phyloP scores from a whole-genome alignment of 2,113 vertebrate genomes.

The Butorides virescens region DNA sequence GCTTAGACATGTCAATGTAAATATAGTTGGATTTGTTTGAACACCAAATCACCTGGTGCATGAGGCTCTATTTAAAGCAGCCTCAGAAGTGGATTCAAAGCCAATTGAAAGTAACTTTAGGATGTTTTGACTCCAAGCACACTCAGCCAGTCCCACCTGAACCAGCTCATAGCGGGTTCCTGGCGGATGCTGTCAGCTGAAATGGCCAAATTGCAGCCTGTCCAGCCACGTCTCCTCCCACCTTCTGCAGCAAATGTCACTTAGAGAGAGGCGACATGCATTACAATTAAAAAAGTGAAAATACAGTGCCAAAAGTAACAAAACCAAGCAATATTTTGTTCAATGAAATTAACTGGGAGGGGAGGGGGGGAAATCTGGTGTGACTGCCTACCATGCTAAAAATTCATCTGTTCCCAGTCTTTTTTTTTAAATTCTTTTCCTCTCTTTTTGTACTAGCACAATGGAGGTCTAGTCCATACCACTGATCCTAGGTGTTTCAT shows the following conservation, averaged over 20 bases:
- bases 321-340: not conserved
- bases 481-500: not conserved
- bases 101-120: not conserved
- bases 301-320: not conserved
- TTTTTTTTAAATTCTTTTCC: not conserved
- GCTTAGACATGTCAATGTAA: not conserved
- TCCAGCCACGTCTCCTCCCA: not conserved
- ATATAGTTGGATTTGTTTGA: not conserved
- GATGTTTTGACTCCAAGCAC: not conserved
- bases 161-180: rapidly evolving
- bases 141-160: not conserved
- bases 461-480: not conserved
- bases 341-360: not conserved
- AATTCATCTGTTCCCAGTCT: not conserved
- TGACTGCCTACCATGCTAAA: not conserved
- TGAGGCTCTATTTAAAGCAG: not conserved
- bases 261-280: not conserved
- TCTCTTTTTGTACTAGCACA: not conserved
- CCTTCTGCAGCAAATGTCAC: not conserved
- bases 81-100: not conserved
- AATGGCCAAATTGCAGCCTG: not conserved
- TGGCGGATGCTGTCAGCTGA: not conserved
- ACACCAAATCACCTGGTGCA: not conserved
- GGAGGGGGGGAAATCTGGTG: rapidly evolving
- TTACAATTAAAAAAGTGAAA: not conserved